Evolutionary conservation across 2,113 vertebrate species (phyloP), one percentile per base, ranked within the genome.

Genomic region (Isichthys henryi): DNA sequence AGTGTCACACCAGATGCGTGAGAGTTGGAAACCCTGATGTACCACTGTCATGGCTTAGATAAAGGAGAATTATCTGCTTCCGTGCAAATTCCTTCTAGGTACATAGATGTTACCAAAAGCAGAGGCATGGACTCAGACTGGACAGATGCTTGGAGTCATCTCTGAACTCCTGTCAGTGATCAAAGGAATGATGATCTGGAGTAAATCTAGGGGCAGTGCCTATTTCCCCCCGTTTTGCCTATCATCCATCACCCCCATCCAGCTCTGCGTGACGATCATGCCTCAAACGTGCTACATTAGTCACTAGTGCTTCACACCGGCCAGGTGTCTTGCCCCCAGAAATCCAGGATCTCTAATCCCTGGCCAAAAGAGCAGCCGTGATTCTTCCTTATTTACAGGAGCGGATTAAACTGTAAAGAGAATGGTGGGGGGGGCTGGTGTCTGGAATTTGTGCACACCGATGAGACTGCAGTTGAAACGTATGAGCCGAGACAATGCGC

Each of bases 321-420:
- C 97, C 98, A 99, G 98, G 97, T 99, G 98, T 97, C 96, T 95
- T 94, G 96, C 97, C 97, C 97, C 94, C 95, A 97, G 97, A 96
- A 96, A 97, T 96, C 90, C 89, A 91, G 74, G 82, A 88, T 89
- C 94, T 95, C 95, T 94, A 89, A 85, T 89, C 93, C 93, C 91
- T 88, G 93, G 90, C 88, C 85, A 87, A 87, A 53, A 95, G 93
- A 92, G 91, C 94, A 91, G 91, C 88, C 13, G 23, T 53, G 90
- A 93, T 91, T 91, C 93, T 91, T 94, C 94, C 95, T 94, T 92
- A 92, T 94, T 94, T 91, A 88, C 93, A 94, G 87, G 92, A 93
- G 84, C 74, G 84, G 3, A 17, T 35, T 45, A 53, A 31, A 35
- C 35, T 88, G 87, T 19, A 43, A 53, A 45, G 21, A 11, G n/a